Evolutionary conservation across 2,888 invertebrate genomes (phyloP), one percentile per base, ranked within the genome.

Genomic region (Andrena marginata): DNA sequence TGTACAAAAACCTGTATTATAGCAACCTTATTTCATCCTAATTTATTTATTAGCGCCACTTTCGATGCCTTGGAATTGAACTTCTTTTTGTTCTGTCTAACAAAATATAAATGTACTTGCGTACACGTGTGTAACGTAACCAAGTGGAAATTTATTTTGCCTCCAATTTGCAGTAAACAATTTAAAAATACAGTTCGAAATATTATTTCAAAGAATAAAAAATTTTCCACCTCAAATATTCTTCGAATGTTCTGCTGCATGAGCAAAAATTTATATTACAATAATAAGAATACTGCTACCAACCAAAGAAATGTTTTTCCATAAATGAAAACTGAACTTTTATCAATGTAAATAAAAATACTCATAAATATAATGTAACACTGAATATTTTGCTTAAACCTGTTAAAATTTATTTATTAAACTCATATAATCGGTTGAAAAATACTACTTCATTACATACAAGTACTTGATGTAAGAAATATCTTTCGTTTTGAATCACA

Each of bases 1-100:
- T 42, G 42, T 42, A 42, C 42, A 42, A 13, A 42, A 42, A 42
- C 42, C 13, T 42, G 13, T 42, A 13, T 42, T 42, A 23, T 31
- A 63, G 16, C 54, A 10, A 71, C 63, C 51, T 71, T 71, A 62
- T 54, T 75, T 76, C 31, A 16, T 33, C 10, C 54, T 16, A 63
- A 71, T 76, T 76, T 63, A 51, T 16, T 42, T 42, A 31, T 76
- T 54, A 63, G 71, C 71, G 63, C 76, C 71, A 71, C 63, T 71
- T 76, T 63, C 7, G 16, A 76, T 71, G 76, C 76, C 71, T 62
- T 63, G 76, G 76, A 76, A 76, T 76, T 76, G 71, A 76, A 71
- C 16, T 42, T 33, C 51, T 71, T 71, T 71, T 10, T 49, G 33
- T 71, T 71, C 20, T 33, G 5, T 63, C 31, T 63, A 42, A 23